Base-by-base conservation (phyloP, 2,888 invertebrate genomes). In the Falcaria lacertinaria region DNA sequence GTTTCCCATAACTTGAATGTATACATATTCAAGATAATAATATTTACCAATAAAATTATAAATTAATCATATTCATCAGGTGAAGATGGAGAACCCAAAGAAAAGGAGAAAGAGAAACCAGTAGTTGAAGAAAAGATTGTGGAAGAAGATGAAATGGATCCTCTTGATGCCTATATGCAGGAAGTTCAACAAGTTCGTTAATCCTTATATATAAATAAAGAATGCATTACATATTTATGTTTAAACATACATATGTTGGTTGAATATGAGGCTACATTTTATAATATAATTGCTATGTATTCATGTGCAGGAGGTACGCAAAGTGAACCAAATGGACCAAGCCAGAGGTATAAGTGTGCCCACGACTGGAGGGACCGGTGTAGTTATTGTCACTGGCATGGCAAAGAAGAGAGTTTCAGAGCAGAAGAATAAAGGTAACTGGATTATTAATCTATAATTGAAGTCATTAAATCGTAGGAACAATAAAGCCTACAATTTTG, bases 161-260 rank as follows among this genome's bases (percentile, higher is more conserved):
- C 99, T 0, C 86, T 99, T 19, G 99, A 99, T 91, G 99, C 98
- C 4, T 99, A 95, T 72, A 99, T 99, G 99, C 94, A 94, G 81
- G 96, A 94, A 86, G 92, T 91, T 0, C 91, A 92, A 61, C 91
- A 91, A 60, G 92, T 91, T 60, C 57, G 61, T 54, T 13, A 33
- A 8, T 35, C 1, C 11, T 2, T 15, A 19, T 17, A 45, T 5
- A 7, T 34, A 34, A 14, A 15, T 34, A 8, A 15, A 7, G 11
- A 33, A 33, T 33, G 5, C 8, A 39, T 16, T n/a, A 2, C 28
- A 13, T 15, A 13, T 32, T 28, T 19, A 16, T 53, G 38, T 22
- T 8, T 13, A 13, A 14, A 25, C 16, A 14, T 16, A 6, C n/a
- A n/a, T n/a, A n/a, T n/a, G n/a, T n/a, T n/a, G n/a, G n/a, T n/a